Evolutionary conservation across 2,797 vertebrate species (phyloP), one percentile per base, ranked within the genome.

Genomic region (Rhynchotus rufescens): DNA sequence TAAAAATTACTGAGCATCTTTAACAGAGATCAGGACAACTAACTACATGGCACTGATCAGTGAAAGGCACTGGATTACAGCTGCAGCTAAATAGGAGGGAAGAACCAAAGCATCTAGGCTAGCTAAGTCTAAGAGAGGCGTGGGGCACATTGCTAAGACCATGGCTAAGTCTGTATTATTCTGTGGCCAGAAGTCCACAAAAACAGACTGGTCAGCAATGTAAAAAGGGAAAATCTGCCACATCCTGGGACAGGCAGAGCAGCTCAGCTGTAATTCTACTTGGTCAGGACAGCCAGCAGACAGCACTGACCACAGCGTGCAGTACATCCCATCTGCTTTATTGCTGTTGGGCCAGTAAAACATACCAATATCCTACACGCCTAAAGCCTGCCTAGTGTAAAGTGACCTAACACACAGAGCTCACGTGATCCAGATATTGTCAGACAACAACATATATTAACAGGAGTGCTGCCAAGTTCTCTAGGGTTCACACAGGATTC

Each of bases 31-130:
- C 20, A 30, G 32, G 22, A 66, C 12, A 66, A 69, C 38, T 7
- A 52, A 7, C 71, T 13, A 12, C 32, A 75, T 0, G 1, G 21
- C 44, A 67, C 36, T 2, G 11, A 23, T 2, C 0, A 61, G 5
- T 7, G 10, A 36, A 66, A 89, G 92, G 22, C 16, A 67, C 2
- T 59, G n/a, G 4, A 19, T 49, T 77, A 67, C 60, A 3, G 1
- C 1, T 44, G 15, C 10, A 15, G 32, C 15, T 78, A 36, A 77
- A 77, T 2, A n/a, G 7, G 2, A 14, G n/a, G 64, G 12, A 88
- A 81, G 60, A 32, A 3, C 8, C 3, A 2, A 59, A 74, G 11
- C 34, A 75, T 8, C n/a, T 40, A 22, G 36, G 57, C 15, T 5
- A 73, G 5, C 19, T 51, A 28, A 30, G 15, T 6, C 2, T 45